These are phyloP conservation scores for Pitta sordida DNA, from an alignment of 2,113 vertebrate species.

Conservation along the genomic window DNA sequence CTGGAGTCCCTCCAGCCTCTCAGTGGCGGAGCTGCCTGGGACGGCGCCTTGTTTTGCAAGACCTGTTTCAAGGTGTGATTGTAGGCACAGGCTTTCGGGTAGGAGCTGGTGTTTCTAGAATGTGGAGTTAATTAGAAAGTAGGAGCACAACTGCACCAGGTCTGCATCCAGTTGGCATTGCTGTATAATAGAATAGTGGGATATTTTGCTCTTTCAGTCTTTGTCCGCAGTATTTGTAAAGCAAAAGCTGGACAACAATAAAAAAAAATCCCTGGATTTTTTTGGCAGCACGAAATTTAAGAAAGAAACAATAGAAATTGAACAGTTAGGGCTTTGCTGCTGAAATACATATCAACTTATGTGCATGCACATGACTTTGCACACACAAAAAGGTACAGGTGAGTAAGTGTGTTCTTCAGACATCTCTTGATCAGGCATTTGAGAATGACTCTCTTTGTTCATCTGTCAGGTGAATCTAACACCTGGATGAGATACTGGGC, in stretches of 20 bases:
- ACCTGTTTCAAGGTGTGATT: neutral
- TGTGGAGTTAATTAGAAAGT: neutral
- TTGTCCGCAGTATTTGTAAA: neutral
- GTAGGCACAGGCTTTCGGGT: neutral
- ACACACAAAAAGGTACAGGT: neutral
- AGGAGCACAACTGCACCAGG: neutral
- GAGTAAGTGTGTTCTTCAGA: neutral
- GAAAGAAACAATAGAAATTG: neutral
- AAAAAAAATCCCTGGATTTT: neutral
- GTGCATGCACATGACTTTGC: accelerated
- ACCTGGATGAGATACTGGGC: neutral
- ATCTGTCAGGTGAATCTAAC: neutral
- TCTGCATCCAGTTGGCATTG: neutral
- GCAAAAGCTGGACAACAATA: neutral
- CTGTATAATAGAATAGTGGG: neutral
- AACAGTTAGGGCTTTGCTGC: neutral
- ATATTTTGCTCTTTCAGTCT: neutral
- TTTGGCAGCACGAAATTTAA: neutral
- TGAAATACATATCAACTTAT: neutral
- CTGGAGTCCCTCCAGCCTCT: neutral
- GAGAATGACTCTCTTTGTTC: neutral
- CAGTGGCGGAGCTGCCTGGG: accelerated
- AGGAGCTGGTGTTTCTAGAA: neutral
- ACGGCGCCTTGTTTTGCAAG: neutral
- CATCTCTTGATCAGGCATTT: neutral